These are phyloP conservation scores for Cyclura pinguis DNA, from an alignment of 2,797 vertebrate species.

Conservation along the genomic window DNA sequence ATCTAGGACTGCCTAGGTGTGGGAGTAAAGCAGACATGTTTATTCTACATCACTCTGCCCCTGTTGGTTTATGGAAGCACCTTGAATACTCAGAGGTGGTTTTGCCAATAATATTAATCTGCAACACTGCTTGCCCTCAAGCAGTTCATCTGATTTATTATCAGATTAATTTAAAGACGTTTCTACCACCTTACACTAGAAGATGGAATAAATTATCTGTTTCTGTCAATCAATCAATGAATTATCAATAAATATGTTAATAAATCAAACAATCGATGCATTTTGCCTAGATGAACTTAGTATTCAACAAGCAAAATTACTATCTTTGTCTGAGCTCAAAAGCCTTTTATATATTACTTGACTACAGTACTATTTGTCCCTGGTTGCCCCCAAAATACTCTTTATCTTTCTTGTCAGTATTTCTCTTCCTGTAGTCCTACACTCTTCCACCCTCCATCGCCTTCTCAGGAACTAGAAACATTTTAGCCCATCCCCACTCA, in stretches of 20 bases:
- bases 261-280: not conserved
- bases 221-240: not conserved
- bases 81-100: too few species aligned
- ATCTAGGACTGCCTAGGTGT: too few species aligned
- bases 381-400: too few species aligned
- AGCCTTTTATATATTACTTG: too few species aligned
- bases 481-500: too few species aligned
- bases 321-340: too few species aligned
- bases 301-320: not conserved
- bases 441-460: too few species aligned
- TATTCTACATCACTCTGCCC: not conserved
- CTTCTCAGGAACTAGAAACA: too few species aligned
- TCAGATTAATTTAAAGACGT: conserved; percentile 12
- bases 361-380: too few species aligned
- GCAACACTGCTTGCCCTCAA: not conserved
- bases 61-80: too few species aligned
- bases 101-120: not conserved
- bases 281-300: not conserved
- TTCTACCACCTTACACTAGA: not conserved
- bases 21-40: not conserved
- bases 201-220: not conserved
- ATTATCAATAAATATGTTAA: not conserved
- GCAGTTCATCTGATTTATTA: conserved; percentile 3
- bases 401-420: too few species aligned
- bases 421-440: too few species aligned